Conservation (phyloP, 2,113 vertebrate genomes). For the Corythornis cristatus region DNA sequence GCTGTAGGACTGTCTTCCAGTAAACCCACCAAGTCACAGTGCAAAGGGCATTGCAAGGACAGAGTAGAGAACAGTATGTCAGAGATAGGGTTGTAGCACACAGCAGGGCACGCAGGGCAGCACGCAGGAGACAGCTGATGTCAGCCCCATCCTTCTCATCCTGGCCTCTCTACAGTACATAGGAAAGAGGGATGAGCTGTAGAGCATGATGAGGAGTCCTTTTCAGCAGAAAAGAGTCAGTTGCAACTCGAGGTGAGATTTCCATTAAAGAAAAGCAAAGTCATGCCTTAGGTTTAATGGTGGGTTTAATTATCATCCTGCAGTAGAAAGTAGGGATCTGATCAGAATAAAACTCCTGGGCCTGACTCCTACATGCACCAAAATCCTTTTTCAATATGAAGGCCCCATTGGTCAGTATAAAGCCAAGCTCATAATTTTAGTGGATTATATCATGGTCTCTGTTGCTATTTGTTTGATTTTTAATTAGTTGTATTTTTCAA, state of each 20-base stretch:
- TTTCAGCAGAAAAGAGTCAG: background rate
- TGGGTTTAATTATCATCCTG: background rate
- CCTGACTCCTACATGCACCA: background rate
- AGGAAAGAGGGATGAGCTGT: background rate
- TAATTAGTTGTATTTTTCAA: background rate
- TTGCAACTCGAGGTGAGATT: background rate
- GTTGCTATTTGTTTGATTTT: background rate
- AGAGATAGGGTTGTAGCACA: background rate
- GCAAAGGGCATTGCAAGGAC: slow-evolving; percentile 11
- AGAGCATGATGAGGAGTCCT: background rate
- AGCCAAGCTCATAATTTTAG: background rate
- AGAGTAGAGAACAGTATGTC: background rate
- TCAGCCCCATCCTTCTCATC: background rate
- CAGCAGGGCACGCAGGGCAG: background rate
- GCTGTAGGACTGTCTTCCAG: background rate
- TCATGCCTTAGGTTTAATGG: background rate
- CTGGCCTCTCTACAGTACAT: background rate
- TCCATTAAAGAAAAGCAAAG: background rate
- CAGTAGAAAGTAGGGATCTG: background rate
- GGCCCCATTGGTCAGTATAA: background rate
- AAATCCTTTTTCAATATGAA: background rate
- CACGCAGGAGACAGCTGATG: accelerated
- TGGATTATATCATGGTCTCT: background rate
- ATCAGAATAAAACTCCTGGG: background rate
- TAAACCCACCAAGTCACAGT: background rate